A percentile compares a stretch with the other conserved stretches of the same genome.
Evolutionary conservation across 2,888 invertebrate genomes (phyloP).

Genomic region (Caenorhabditis afra): DNA sequence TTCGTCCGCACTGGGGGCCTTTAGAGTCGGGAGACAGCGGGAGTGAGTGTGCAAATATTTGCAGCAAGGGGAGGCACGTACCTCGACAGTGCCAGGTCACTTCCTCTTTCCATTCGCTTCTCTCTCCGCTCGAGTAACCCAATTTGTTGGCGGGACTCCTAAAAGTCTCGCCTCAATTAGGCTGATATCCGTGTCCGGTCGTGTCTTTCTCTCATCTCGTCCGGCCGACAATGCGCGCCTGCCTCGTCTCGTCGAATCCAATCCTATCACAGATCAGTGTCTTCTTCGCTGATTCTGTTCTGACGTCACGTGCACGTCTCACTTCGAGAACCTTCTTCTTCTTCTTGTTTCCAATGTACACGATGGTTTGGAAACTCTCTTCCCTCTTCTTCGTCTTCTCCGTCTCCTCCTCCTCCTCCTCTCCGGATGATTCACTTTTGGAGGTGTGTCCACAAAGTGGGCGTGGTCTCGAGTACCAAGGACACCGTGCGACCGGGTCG

Average conservation of each 20-base stretch:
- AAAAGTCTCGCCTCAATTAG: no score
- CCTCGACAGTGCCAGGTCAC: no score
- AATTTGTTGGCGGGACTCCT: no score
- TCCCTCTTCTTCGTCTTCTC: not conserved
- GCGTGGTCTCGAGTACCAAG: constrained; percentile 55
- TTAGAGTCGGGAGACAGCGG: no score
- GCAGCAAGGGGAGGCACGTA: no score
- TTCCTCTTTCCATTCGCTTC: no score
- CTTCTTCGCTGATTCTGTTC: not conserved
- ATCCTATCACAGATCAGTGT: not conserved
- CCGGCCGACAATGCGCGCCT: constrained; percentile 9
- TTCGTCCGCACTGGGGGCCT: no score
- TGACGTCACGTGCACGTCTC: not conserved
- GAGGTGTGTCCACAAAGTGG: constrained; percentile 37
- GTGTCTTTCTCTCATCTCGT: not conserved
- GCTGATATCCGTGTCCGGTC: no score
- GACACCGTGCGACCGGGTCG: constrained; percentile 39
- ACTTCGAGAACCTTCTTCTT: no score
- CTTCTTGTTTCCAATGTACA: constrained; percentile 30
- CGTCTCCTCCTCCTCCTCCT: not conserved
- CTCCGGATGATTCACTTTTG: constrained; percentile 27
- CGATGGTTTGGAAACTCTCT: not conserved
- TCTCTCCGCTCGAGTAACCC: no score
- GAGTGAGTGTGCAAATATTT: no score
- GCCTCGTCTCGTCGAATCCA: constrained; percentile 2